Evolutionary conservation across 1,140 invertebrate species (phyloP).

Genomic region (Lutraria rhynchaena): DNA sequence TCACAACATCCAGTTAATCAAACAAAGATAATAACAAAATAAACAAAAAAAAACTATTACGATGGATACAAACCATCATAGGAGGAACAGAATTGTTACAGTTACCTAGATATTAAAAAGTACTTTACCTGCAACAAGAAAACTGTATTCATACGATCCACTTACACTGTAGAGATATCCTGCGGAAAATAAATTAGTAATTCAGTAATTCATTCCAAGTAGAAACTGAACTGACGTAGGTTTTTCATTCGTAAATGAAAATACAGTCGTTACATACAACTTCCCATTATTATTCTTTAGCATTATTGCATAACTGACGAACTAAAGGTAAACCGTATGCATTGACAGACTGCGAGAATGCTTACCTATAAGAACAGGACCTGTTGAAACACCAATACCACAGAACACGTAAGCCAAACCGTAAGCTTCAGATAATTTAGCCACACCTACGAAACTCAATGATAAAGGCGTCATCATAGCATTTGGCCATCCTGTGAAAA

Average conservation of each 20-base stretch:
- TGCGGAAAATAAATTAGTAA: background rate
- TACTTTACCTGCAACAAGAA: constrained; percentile 42
- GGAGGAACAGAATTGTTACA: no score
- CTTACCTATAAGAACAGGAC: constrained; percentile 41
- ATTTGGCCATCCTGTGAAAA: constrained; percentile 47
- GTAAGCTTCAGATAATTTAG: constrained; percentile 34
- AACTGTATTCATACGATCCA: constrained; percentile 39
- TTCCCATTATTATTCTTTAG: background rate
- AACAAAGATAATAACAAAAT: no score
- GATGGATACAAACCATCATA: no score
- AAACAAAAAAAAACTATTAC: no score
- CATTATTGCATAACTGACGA: background rate
- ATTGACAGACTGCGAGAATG: background rate
- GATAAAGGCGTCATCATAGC: constrained; percentile 48
- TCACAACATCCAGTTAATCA: no score
- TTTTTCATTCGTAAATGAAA: background rate
- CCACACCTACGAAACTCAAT: constrained; percentile 35
- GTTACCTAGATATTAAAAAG: no score
- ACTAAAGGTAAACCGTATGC: background rate
- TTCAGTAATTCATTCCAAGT: background rate
- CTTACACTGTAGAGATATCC: constrained; percentile 28
- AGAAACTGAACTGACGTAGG: background rate
- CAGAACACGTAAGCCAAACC: constrained; percentile 43
- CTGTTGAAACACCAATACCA: constrained; percentile 23
- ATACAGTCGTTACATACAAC: background rate